A percentile compares a stretch with the other conserved stretches of the same genome.
phyloP scores from a whole-genome alignment of 2,888 invertebrate species.

The Scaptomyza polygonia region DNA sequence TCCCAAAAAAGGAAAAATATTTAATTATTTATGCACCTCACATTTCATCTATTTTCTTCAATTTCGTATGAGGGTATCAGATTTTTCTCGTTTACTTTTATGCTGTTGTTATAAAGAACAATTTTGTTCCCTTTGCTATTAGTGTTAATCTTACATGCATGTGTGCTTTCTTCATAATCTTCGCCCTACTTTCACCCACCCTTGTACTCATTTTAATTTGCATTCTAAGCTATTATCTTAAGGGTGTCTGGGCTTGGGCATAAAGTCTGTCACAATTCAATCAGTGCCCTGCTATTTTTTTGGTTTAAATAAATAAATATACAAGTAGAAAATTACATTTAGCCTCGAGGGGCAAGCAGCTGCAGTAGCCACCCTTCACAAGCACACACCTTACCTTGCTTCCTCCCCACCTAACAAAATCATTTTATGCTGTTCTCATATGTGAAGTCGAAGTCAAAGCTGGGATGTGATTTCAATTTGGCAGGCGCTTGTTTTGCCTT shows the following conservation, averaged over 20 bases:
- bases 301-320: conserved; percentile 74
- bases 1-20: conserved; percentile 25
- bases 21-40: conserved; percentile 53
- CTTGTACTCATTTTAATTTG: conserved; percentile 65
- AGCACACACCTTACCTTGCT: not conserved
- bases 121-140: conserved; percentile 35
- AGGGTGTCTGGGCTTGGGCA: not conserved
- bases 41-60: conserved; percentile 12
- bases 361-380: conserved; percentile 43
- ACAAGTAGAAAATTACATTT: conserved; percentile 74
- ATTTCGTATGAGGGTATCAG: conserved; percentile 50
- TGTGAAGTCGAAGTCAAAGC: conserved; percentile 47
- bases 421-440: conserved; percentile 50
- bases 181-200: not conserved
- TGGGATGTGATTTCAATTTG: conserved; percentile 74
- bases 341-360: conserved; percentile 60
- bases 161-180: conserved; percentile 18
- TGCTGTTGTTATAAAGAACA: conserved; percentile 29
- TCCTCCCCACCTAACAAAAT: conserved; percentile 31
- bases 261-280: conserved; percentile 73
- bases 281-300: conserved; percentile 52
- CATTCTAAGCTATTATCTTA: conserved; percentile 58
- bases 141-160: conserved; percentile 60
- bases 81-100: conserved; percentile 50
- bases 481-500: conserved; percentile 57